Conservation (phyloP, 2,888 invertebrate genomes). For the Gnatocerus cornutus region DNA sequence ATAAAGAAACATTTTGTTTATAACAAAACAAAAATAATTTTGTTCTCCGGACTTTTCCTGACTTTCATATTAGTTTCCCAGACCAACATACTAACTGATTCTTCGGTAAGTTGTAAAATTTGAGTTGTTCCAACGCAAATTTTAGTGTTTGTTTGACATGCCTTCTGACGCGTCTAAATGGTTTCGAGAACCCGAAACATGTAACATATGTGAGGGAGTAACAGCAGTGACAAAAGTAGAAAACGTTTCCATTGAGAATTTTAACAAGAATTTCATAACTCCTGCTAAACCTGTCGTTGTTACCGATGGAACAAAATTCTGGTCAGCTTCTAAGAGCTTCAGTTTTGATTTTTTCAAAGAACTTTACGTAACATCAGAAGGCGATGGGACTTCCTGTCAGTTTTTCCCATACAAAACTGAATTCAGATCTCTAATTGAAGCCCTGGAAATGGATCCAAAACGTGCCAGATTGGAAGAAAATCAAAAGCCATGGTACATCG, state of each 20-base stretch:
- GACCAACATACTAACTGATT: conserved; percentile 42
- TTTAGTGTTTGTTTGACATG: conserved; percentile 67
- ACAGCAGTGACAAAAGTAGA: conserved; percentile 77
- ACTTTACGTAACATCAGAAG: conserved; percentile 78
- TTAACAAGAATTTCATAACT: conserved; percentile 85
- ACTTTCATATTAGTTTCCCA: background rate
- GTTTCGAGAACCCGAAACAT: conserved; percentile 87
- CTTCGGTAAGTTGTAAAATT: conserved; percentile 47
- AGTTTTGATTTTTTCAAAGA: conserved; percentile 87
- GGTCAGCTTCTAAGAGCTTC: conserved; percentile 81
- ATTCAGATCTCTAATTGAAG: conserved; percentile 84
- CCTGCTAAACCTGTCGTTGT: conserved; percentile 88
- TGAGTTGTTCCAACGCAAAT: background rate
- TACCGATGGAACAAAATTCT: conserved; percentile 85
- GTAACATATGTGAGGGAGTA: conserved; percentile 83
- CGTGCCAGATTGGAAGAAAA: conserved; percentile 76
- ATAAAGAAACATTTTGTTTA: background rate
- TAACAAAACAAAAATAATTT: background rate
- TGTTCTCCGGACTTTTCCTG: conserved; percentile 1
- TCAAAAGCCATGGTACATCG: conserved; percentile 77
- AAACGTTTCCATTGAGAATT: conserved; percentile 79
- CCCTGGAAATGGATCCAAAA: conserved; percentile 84
- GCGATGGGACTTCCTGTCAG: conserved; percentile 77
- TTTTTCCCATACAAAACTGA: conserved; percentile 96
- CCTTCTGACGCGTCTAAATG: conserved; percentile 65